These are phyloP conservation scores for Tineola bisselliella DNA, from an alignment of 2,888 invertebrate species.

Conservation along the genomic window DNA sequence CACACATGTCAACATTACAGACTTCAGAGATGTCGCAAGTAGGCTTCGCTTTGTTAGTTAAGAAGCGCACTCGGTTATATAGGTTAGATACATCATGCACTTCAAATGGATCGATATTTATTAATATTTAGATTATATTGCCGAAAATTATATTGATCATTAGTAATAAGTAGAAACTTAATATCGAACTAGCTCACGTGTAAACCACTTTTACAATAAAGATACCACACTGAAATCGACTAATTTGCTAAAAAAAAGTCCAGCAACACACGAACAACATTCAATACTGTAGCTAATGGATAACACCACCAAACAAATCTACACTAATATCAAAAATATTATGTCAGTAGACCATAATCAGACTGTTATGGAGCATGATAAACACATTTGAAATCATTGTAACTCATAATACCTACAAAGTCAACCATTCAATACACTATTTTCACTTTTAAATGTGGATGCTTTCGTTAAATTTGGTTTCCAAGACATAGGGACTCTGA, in stretches of 20 bases:
- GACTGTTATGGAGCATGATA: not conserved
- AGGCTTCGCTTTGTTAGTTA: not conserved
- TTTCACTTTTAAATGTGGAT: constrained; percentile 68
- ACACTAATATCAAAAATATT: not conserved
- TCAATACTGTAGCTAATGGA: constrained; percentile 42
- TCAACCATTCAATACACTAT: constrained; percentile 68
- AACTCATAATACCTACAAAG: constrained; percentile 3
- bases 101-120: not conserved
- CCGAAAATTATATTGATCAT: not conserved
- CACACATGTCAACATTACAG: not conserved
- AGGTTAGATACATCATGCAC: not conserved
- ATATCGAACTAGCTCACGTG: not conserved
- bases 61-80: constrained; percentile 2
- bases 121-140: not conserved
- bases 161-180: not conserved
- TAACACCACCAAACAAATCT: constrained; percentile 54
- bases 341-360: not conserved
- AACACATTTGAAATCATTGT: not conserved
- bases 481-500: constrained; percentile 67
- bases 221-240: constrained; percentile 6
- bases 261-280: constrained; percentile 13
- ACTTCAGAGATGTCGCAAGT: not conserved
- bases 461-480: constrained; percentile 67
- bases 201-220: not conserved
- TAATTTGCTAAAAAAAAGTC: constrained; percentile 5